phyloP scores from a whole-genome alignment of 2,797 vertebrate species.

The Acanthurus lineatus region DNA sequence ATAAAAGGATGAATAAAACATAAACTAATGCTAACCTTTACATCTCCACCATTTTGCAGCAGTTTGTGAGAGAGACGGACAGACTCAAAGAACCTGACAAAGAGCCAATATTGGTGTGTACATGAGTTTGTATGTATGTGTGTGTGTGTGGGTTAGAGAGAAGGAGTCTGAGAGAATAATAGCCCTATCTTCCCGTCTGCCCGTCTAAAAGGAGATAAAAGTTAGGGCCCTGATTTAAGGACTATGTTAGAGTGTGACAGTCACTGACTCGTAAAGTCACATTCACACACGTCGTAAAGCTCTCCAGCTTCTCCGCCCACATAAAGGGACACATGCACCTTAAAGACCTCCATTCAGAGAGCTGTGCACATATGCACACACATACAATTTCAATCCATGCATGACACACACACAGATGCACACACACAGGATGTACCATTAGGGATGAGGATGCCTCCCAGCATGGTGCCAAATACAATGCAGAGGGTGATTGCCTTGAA shows the following conservation, averaged over 20 bases:
- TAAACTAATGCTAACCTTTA: conserved; percentile 71
- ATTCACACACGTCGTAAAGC: conserved; percentile 83
- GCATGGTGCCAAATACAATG: conserved; percentile 98
- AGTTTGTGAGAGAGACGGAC: conserved; percentile 36
- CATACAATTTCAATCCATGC: conserved; percentile 35
- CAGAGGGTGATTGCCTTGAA: conserved; percentile 95
- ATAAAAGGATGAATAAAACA: conserved; percentile 74
- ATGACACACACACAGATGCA: conserved; percentile 30
- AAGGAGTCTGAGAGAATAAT: conserved; percentile 71
- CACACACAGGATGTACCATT: conserved; percentile 86
- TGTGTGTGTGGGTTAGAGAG: conserved; percentile 27
- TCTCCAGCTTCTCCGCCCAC: conserved; percentile 71
- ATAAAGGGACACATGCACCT: conserved; percentile 80
- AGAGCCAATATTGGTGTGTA: conserved; percentile 55
- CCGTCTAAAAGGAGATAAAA: conserved; percentile 82
- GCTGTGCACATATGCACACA: conserved; percentile 32
- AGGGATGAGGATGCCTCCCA: conserved; percentile 96
- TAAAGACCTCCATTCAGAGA: conserved; percentile 69
- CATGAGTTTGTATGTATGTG: conserved; percentile 34
- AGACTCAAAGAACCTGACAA: conserved; percentile 59
- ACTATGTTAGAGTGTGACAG: conserved; percentile 84
- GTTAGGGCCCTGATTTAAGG: conserved; percentile 84
- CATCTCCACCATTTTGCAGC: conserved; percentile 60
- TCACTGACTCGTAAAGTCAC: conserved; percentile 85
- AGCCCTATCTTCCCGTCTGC: conserved; percentile 78